Base-by-base conservation (phyloP, 2,797 vertebrate species). In the Manis crassicaudata region DNA sequence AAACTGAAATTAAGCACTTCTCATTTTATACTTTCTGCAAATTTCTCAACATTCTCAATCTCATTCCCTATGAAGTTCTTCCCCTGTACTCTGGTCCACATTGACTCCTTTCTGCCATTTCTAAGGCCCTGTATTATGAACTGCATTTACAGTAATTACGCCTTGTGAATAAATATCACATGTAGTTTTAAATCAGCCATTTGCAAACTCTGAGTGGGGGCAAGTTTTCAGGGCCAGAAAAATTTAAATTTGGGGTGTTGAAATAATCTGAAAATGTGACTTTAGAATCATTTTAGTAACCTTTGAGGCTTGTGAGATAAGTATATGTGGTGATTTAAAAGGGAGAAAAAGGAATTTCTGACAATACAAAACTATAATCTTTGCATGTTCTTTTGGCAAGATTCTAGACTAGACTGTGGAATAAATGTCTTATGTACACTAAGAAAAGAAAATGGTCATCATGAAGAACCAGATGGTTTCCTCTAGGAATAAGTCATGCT, bases 391-490 rank as follows among this genome's bases (percentile, higher is more conserved):
- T 60, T 17, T 65, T 92, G 58, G n/a, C 46, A 92, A 81, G 6
- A 72, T 65, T 94, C 40, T 77, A 90, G 54, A 68, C 20, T 90
- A 75, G 27, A n/a, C 72, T 88, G 18, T 84, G 72, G 76, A 83
- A 88, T 65, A 90, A 90, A 62, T 90, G 40, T 90, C 8, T 88
- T 77, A 62, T 43, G 20, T 7, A 32, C 7, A 62, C 50, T 88
- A 88, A 50, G 77, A 83, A 94, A 91, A 92, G 27, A 79, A 96
- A 88, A 77, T 95, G 46, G 3, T 84, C 70, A 76, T 95, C 40
- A 52, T 46, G 25, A 46, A 62, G 46, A 81, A 85, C 20, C 60
- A 90, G 43, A 80, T 90, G 60, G 10, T 84, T 95, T 92, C 50
- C 80, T 96, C 54, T 90, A 90, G 20, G 62, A 90, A 46, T 88